Conservation (phyloP, 1,140 invertebrate species). For the Drosophila punjabiensis region DNA sequence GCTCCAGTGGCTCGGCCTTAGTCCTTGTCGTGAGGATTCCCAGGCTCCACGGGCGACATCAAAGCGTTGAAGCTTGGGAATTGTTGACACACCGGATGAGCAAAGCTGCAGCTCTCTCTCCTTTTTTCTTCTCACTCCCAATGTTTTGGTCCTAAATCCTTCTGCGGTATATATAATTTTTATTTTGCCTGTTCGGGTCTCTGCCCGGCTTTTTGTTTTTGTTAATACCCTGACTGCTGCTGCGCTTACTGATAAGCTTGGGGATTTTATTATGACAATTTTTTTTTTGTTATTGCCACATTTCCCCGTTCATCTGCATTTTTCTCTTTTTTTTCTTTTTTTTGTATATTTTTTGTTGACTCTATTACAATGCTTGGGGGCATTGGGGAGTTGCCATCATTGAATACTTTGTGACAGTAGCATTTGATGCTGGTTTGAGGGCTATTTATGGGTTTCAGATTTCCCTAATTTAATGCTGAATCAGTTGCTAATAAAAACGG, state of each 20-base stretch:
- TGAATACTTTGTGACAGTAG: constrained; percentile 21
- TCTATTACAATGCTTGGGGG: constrained; percentile 40
- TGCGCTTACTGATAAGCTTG: constrained; percentile 75
- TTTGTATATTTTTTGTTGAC: constrained; percentile 31
- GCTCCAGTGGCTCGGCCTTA: constrained; percentile 73
- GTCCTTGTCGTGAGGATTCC: not conserved
- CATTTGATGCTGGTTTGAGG: constrained; percentile 12
- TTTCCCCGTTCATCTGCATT: constrained; percentile 37
- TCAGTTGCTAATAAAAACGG: not conserved
- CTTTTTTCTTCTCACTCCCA: not conserved
- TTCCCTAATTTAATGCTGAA: constrained; percentile 34
- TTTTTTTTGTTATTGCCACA: constrained; percentile 47
- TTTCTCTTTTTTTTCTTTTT: constrained; percentile 20
- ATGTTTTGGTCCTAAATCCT: constrained; percentile 36
- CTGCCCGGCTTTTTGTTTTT: constrained; percentile 42
- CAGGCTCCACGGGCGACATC: constrained; percentile 58
- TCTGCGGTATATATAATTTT: constrained; percentile 32
- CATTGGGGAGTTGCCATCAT: constrained; percentile 22
- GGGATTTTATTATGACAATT: constrained; percentile 75
- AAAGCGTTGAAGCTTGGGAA: constrained; percentile 84
- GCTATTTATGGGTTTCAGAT: constrained; percentile 33
- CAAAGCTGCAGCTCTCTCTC: constrained; percentile 45
- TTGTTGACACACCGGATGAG: constrained; percentile 84
- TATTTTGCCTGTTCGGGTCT: constrained; percentile 23
- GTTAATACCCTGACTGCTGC: constrained; percentile 63